Evolutionary conservation across 64 coral and sea anemone species (phyloP).

Genomic region (Montipora sp.): DNA sequence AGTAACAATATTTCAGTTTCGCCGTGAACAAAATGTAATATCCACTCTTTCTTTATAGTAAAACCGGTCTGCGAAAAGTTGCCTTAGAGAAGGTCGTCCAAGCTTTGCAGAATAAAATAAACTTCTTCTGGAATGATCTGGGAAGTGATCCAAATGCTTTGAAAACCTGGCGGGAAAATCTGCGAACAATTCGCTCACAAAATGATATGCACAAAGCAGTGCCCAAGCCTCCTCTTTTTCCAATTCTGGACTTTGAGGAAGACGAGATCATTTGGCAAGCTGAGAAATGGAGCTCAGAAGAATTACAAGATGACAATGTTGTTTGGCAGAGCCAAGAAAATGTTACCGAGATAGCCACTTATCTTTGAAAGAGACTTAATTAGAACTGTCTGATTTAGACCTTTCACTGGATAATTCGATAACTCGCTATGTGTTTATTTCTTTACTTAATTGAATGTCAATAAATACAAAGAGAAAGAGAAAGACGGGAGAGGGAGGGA

Average conservation of each 20-base stretch:
- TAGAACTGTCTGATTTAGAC: too few relatives aligned
- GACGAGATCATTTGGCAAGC: background rate
- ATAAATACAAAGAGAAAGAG: too few relatives aligned
- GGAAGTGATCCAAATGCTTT: background rate
- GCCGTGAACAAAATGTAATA: background rate
- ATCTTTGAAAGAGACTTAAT: background rate
- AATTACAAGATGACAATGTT: background rate
- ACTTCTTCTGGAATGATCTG: background rate
- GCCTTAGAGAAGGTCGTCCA: background rate
- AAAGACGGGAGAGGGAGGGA: too few relatives aligned
- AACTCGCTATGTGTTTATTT: background rate
- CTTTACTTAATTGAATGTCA: background rate
- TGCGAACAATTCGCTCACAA: slow-evolving; percentile 18
- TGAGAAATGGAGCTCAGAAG: background rate
- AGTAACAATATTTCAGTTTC: background rate
- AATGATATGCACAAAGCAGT: slow-evolving; percentile 21
- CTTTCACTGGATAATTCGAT: background rate
- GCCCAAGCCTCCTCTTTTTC: background rate
- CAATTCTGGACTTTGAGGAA: slow-evolving; percentile 2
- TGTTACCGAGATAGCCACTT: background rate
- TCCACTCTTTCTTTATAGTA: background rate
- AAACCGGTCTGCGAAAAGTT: background rate
- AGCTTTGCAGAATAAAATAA: background rate
- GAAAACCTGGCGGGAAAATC: slow-evolving; percentile 32
- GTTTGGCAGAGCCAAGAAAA: background rate